phyloP scores from a whole-genome alignment of 2,888 invertebrate species.

The Tridacna crocea region DNA sequence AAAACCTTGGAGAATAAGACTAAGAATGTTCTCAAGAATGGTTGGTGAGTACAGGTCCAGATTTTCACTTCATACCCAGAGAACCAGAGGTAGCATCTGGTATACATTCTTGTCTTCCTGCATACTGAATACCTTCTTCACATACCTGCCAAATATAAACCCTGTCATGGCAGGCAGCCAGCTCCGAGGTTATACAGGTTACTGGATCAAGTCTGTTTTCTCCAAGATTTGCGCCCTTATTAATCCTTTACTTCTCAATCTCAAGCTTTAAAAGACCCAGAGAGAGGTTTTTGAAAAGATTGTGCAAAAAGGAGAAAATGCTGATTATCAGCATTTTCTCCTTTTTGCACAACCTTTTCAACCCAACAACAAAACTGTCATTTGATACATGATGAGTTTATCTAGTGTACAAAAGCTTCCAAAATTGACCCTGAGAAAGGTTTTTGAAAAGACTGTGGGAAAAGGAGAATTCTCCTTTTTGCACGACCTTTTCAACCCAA shows the following conservation, averaged over 20 bases:
- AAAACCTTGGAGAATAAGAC: too few relatives aligned
- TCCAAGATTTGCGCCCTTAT: not conserved
- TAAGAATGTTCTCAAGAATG: too few relatives aligned
- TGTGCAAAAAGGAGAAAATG: not conserved
- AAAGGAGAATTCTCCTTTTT: not conserved
- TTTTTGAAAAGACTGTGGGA: not conserved
- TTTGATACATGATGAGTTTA: too few relatives aligned
- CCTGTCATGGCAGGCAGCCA: conserved; percentile 23
- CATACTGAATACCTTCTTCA: conserved; percentile 10
- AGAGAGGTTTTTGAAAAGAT: not conserved
- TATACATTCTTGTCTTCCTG: not conserved
- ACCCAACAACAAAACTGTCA: not conserved
- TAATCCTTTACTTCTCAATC: not conserved
- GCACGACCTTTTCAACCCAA: not conserved
- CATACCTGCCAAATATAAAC: conserved; percentile 31
- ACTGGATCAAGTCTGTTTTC: conserved; percentile 23
- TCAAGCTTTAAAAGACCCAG: not conserved
- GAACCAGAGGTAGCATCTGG: too few relatives aligned
- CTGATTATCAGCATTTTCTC: not conserved
- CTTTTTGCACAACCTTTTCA: not conserved
- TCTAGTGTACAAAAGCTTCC: too few relatives aligned
- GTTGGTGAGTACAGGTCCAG: too few relatives aligned
- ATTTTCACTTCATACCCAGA: too few relatives aligned
- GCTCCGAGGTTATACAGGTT: conserved; percentile 19
- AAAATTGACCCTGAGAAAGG: not conserved